Conservation (phyloP, 2,888 invertebrate genomes). For the Drosophila parthenogenetica region DNA sequence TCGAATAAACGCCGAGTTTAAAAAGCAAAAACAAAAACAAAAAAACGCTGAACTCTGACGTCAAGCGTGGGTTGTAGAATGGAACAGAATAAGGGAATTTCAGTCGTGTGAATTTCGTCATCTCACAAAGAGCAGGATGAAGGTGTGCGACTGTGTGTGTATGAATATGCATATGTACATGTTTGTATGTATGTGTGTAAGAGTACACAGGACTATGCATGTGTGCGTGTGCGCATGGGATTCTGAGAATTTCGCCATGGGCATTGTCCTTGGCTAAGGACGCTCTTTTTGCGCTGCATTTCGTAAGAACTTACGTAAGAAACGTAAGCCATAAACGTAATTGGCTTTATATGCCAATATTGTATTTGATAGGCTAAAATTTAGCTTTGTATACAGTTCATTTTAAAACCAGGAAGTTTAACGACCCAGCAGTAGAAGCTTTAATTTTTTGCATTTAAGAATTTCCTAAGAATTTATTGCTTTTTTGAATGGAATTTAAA, state of each 20-base stretch:
- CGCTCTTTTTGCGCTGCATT: conserved; percentile 45
- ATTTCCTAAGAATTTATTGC: no score
- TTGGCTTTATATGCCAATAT: no score
- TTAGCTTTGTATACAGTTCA: no score
- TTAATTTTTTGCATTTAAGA: no score
- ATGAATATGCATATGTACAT: not conserved
- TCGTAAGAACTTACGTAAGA: conserved; percentile 62
- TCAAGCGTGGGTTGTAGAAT: conserved; percentile 28
- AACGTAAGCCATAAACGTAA: conserved; percentile 49
- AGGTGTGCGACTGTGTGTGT: no score
- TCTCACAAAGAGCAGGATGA: conserved; percentile 11
- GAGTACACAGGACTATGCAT: not conserved
- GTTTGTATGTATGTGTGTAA: not conserved
- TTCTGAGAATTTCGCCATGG: conserved; percentile 41
- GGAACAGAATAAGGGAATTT: conserved; percentile 4
- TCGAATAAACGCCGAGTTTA: conserved; percentile 31
- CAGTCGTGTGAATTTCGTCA: conserved; percentile 24
- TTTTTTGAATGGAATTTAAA: no score
- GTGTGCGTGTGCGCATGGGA: conserved; percentile 42
- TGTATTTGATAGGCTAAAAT: no score
- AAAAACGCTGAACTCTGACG: conserved; percentile 38
- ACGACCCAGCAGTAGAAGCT: no score
- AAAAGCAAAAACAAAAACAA: conserved; percentile 12
- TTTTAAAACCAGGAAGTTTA: no score
- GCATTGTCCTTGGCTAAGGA: conserved; percentile 71